Evolutionary conservation across 1,140 invertebrate species (phyloP).

Genomic region (Temnothorax nylanderi): DNA sequence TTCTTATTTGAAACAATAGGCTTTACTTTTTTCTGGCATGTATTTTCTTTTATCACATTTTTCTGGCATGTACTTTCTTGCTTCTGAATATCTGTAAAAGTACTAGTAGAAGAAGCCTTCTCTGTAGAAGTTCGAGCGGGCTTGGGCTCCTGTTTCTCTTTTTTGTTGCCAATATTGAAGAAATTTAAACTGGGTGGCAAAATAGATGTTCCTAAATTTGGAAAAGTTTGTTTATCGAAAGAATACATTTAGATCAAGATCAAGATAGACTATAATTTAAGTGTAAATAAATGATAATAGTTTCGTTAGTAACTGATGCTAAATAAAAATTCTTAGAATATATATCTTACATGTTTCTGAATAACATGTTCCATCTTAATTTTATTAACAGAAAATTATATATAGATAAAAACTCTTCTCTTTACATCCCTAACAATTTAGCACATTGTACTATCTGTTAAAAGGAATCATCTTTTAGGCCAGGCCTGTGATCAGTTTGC

Average conservation of each 20-base stretch:
- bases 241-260: not conserved
- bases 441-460: not conserved
- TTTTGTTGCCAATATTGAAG: slow-evolving; percentile 87
- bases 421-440: not conserved
- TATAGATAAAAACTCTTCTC: not conserved
- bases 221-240: slow-evolving; percentile 55
- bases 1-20: slow-evolving; percentile 72
- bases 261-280: not conserved
- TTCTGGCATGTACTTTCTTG: slow-evolving; percentile 62
- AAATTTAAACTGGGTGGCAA: slow-evolving; percentile 91
- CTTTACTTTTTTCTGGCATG: slow-evolving; percentile 75
- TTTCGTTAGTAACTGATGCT: not conserved
- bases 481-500: too few relatives aligned
- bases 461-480: too few relatives aligned
- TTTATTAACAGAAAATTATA: not conserved
- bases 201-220: slow-evolving; percentile 88
- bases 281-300: too few relatives aligned
- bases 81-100: slow-evolving; percentile 66
- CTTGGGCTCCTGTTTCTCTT: slow-evolving; percentile 79
- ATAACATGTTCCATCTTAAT: not conserved
- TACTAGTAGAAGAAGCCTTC: slow-evolving; percentile 66
- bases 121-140: slow-evolving; percentile 54
- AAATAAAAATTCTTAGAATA: not conserved
- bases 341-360: not conserved
- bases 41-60: slow-evolving; percentile 52